These are phyloP conservation scores for Harlomillsia oculata DNA, from an alignment of 1,140 invertebrate genomes.

Conservation along the genomic window DNA sequence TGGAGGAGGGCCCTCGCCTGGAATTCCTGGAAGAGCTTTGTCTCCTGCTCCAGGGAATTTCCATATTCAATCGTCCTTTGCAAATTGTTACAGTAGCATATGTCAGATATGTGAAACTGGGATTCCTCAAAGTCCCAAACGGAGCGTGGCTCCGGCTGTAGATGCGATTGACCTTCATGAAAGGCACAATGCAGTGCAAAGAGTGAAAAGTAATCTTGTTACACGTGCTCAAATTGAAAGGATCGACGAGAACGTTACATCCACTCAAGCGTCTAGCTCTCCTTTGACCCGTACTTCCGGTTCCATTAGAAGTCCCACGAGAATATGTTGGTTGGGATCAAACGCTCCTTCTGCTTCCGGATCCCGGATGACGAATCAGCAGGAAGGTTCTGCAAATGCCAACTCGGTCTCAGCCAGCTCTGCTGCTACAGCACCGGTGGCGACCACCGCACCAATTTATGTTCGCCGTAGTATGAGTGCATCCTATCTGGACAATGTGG, in stretches of 20 bases:
- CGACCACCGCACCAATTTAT: constrained; percentile 24
- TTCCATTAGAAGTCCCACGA: constrained; percentile 10
- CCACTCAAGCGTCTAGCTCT: constrained; percentile 3
- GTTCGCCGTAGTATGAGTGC: constrained; percentile 34
- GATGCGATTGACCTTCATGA: constrained; percentile 9
- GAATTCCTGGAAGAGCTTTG: neutral
- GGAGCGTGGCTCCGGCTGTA: constrained; percentile 5
- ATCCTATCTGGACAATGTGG: constrained; percentile 28
- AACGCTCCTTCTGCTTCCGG: neutral
- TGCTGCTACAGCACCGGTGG: neutral
- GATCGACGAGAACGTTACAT: constrained; percentile 14
- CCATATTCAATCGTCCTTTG: constrained; percentile 5
- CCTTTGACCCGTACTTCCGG: constrained; percentile 6
- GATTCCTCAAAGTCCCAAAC: constrained; percentile 4
- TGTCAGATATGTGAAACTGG: constrained; percentile 18
- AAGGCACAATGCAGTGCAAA: constrained; percentile 14
- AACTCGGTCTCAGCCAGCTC: neutral
- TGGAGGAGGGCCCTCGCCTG: neutral
- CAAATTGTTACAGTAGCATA: constrained; percentile 11
- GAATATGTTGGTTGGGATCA: constrained; percentile 13
- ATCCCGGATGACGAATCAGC: neutral
- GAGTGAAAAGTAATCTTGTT: constrained; percentile 16
- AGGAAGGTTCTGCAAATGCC: neutral
- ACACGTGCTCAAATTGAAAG: constrained; percentile 26
- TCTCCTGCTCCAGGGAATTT: constrained; percentile 2